Percentiles rank a stretch among this genome's conserved stretches.
phyloP scores from a whole-genome alignment of 2,888 invertebrate genomes.

The Andrena marginata region DNA sequence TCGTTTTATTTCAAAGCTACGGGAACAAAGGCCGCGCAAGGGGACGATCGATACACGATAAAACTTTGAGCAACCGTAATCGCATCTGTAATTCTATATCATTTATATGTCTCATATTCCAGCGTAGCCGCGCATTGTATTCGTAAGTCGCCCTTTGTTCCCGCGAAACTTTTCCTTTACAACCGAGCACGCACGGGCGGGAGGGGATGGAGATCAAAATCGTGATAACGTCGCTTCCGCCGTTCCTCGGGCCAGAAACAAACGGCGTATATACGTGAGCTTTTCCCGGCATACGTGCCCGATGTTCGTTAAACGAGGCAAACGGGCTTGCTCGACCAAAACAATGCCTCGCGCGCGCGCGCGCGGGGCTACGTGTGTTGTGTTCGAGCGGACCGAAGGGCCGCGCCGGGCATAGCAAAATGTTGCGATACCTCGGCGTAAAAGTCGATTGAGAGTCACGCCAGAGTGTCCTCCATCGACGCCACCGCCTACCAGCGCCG shows the following conservation, averaged over 20 bases:
- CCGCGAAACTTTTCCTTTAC: conserved; percentile 16
- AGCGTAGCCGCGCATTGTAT: conserved; percentile 45
- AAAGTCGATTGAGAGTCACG: conserved; percentile 52
- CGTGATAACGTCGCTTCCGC: conserved; percentile 71
- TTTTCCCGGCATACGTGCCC: conserved; percentile 64
- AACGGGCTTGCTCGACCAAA: conserved; percentile 73
- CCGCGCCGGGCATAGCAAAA: conserved; percentile 71
- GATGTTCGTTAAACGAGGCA: conserved; percentile 75
- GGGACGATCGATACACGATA: conserved; percentile 57
- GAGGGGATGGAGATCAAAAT: conserved; percentile 59
- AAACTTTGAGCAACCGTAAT: conserved; percentile 48
- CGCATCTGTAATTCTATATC: conserved; percentile 56
- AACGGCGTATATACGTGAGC: conserved; percentile 70
- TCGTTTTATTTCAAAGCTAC: conserved; percentile 35
- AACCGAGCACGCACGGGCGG: background rate
- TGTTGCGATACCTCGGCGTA: conserved; percentile 22
- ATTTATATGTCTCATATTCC: conserved; percentile 24
- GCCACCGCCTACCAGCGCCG: conserved; percentile 64
- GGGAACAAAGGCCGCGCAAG: conserved; percentile 39
- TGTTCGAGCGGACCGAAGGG: conserved; percentile 70
- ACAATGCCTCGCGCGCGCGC: conserved; percentile 75
- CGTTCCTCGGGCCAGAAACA: conserved; percentile 61
- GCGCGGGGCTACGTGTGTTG: conserved; percentile 64
- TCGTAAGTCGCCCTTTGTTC: conserved; percentile 51
- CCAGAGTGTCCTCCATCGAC: conserved; percentile 29